A percentile compares a stretch with the other conserved stretches of the same genome.
phyloP scores from a whole-genome alignment of 2,797 vertebrate species.

The Oreochromis grahami region DNA sequence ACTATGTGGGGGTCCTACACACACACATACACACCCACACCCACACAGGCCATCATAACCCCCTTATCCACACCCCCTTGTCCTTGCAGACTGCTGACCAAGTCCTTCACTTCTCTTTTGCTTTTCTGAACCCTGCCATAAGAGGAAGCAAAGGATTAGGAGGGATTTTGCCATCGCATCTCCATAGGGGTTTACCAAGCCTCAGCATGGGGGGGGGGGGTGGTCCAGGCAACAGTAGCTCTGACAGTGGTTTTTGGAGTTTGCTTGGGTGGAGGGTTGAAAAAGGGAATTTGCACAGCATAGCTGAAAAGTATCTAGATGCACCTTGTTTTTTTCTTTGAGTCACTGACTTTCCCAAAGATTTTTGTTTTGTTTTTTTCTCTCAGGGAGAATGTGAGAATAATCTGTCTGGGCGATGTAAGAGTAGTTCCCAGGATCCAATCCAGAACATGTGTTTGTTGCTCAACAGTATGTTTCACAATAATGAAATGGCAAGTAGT shows the following conservation, averaged over 20 bases:
- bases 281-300: neutral
- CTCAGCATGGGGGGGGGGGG: neutral
- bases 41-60: neutral
- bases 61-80: neutral
- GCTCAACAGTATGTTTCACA: slow-evolving; percentile 67
- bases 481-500: slow-evolving; percentile 51
- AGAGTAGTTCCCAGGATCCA: slow-evolving; percentile 42
- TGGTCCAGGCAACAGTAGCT: slow-evolving; percentile 31
- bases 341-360: neutral
- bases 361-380: neutral
- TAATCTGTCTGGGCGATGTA: slow-evolving; percentile 15
- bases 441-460: slow-evolving; percentile 68
- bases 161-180: slow-evolving; percentile 53
- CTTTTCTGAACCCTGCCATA: slow-evolving; percentile 26
- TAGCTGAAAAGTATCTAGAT: neutral
- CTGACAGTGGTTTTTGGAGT: slow-evolving; percentile 29
- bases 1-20: slow-evolving; percentile 60
- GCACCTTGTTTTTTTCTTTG: neutral
- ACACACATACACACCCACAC: slow-evolving; percentile 12
- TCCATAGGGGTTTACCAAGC: slow-evolving; percentile 43
- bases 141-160: slow-evolving; percentile 66
- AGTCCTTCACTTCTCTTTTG: slow-evolving; percentile 34
- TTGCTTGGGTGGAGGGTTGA: neutral
- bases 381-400: slow-evolving; percentile 40
- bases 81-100: slow-evolving; percentile 49